phyloP scores from a whole-genome alignment of 1,140 invertebrate genomes.

The Drosophila pachea region DNA sequence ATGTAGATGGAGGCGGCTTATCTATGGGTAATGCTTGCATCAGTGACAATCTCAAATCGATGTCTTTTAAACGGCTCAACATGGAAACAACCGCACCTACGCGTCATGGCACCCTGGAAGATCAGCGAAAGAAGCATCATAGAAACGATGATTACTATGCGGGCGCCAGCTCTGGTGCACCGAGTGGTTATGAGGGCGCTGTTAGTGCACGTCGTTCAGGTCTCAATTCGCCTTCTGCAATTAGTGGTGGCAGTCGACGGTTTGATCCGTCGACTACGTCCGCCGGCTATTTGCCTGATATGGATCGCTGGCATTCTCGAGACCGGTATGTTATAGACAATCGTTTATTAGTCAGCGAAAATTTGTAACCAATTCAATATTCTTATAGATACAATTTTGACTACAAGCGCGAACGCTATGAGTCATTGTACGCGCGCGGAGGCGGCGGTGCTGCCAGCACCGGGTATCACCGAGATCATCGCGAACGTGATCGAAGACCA shows the following conservation, averaged over 20 bases:
- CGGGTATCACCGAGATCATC: slow-evolving; percentile 79
- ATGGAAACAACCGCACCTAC: slow-evolving; percentile 40
- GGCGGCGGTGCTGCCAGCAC: slow-evolving; percentile 38
- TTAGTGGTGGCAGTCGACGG: slow-evolving; percentile 38
- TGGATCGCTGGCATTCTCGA: slow-evolving; percentile 61
- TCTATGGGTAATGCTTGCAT: slow-evolving; percentile 41
- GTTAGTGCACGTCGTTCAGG: slow-evolving; percentile 43
- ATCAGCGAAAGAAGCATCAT: slow-evolving; percentile 68
- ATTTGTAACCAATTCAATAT: not conserved
- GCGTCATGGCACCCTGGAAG: slow-evolving; percentile 54
- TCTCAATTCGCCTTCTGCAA: slow-evolving; percentile 54
- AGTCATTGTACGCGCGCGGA: slow-evolving; percentile 56
- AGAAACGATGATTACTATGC: slow-evolving; percentile 60
- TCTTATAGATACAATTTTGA: slow-evolving; percentile 61
- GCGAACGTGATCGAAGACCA: slow-evolving; percentile 80
- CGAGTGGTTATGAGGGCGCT: slow-evolving; percentile 47
- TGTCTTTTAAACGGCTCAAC: slow-evolving; percentile 71
- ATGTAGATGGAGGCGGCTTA: slow-evolving; percentile 45
- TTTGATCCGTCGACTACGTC: slow-evolving; percentile 51
- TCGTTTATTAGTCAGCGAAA: not conserved
- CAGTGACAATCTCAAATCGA: slow-evolving; percentile 60
- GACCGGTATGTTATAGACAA: slow-evolving; percentile 53
- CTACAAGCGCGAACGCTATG: slow-evolving; percentile 74
- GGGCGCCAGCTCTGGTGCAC: slow-evolving; percentile 31
- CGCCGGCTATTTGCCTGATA: slow-evolving; percentile 52